Evolutionary conservation across 2,888 invertebrate genomes (phyloP).

Genomic region (Tetrapedia diversipes): DNA sequence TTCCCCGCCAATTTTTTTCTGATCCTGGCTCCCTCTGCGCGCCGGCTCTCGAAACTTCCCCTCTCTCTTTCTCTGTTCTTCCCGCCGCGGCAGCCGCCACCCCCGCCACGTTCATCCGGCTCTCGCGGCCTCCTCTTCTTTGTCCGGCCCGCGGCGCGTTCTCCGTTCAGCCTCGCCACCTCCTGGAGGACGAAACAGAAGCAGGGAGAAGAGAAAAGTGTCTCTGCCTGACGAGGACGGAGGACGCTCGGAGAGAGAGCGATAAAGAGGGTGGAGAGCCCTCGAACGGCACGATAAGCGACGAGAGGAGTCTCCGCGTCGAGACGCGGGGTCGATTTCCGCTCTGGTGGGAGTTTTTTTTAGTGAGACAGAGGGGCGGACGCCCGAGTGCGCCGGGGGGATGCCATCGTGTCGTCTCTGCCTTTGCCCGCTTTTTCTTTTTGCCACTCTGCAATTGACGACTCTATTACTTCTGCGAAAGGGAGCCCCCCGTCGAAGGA

Average conservation of each 20-base stretch:
- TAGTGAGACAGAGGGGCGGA: constrained; percentile 28
- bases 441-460: constrained; percentile 69
- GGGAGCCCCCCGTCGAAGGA: constrained; percentile 33
- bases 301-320: constrained; percentile 63
- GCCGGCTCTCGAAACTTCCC: constrained; percentile 52
- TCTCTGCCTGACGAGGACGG: constrained; percentile 45
- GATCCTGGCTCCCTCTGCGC: constrained; percentile 68
- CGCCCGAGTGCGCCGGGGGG: constrained; percentile 18
- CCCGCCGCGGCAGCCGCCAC: too few relatives aligned
- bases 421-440: constrained; percentile 61
- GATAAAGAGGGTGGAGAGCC: constrained; percentile 56
- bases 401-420: constrained; percentile 58
- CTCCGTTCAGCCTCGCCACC: constrained; percentile 53
- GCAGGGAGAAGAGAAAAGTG: constrained; percentile 11
- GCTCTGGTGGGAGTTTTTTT: constrained; percentile 70
- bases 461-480: constrained; percentile 70
- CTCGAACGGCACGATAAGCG: constrained; percentile 65
- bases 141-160: constrained; percentile 25
- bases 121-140: constrained; percentile 7
- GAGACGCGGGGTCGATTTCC: constrained; percentile 73
- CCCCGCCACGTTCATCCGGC: too few relatives aligned
- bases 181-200: constrained; percentile 32
- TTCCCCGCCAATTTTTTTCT: constrained; percentile 74
- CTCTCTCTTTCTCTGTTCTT: constrained; percentile 49
- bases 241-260: constrained; percentile 42